Evolutionary conservation across 2,797 vertebrate species (phyloP), one percentile per base, ranked within the genome.

Genomic region (Anabacerthia variegaticeps): DNA sequence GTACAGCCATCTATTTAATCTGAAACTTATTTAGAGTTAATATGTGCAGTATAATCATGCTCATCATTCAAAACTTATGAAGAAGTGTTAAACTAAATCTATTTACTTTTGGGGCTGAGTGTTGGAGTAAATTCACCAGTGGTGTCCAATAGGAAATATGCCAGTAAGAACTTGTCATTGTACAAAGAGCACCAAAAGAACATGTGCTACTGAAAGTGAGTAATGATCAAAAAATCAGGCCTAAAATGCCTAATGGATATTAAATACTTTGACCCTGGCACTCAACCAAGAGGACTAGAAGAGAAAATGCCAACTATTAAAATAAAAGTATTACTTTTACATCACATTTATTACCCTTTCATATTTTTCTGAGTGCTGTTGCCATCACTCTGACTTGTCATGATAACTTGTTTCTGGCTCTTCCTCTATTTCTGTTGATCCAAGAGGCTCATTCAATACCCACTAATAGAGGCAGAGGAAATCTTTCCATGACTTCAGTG

Each of bases 401-500:
- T 43, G 95, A 75, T 89, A 95, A 88, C 61, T 89, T 92, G 26
- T 79, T 92, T 78, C 79, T 92, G 76, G 66, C 23, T 91, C 61
- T 82, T 89, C 65, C 36, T 72, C 48, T 59, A 4, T 34, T 96
- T 93, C 73, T 91, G 39, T 81, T 88, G 79, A 86, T 95, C 69
- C 66, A 85, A 87, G 58, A 9, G 13, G 12, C 27, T 93, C 52
- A 81, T 83, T 93, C 59, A 81, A 73, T 92, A 89, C n/a, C 19
- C 28, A n/a, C 66, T 65, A 90, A 75, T 8, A 37, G 55, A 54
- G 15, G 39, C 13, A 49, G 61, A 58, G 46, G 49, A 52, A 69
- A 85, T 85, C 78, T 94, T 93, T 91, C 92, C 93, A 85, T 89
- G 76, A 91, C 81, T 94, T 88, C 88, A 93, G 62, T 6, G 77